Conservation (phyloP, 2,797 vertebrate genomes). For the Zalophus californianus region DNA sequence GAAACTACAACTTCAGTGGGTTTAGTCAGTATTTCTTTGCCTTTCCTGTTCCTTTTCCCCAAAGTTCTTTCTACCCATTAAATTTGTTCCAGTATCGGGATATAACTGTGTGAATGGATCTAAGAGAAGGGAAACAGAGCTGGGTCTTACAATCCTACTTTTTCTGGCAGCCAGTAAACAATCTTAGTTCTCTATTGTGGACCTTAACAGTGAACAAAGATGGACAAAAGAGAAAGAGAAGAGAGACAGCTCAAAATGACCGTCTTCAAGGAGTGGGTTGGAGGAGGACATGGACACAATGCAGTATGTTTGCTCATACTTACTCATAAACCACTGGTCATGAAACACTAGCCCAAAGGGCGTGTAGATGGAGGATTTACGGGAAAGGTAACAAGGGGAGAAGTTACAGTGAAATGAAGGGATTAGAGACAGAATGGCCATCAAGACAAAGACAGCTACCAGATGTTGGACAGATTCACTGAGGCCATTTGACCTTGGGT, state of each 20-base stretch:
- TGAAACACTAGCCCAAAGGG: not conserved
- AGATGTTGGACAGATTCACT: not conserved
- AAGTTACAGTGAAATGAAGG: not conserved
- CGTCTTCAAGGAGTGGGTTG: not conserved
- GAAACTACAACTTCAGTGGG: not conserved
- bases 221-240: not conserved
- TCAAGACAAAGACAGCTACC: not conserved
- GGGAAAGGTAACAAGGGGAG: not conserved
- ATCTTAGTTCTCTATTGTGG: not conserved
- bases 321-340: not conserved
- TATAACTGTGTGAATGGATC: not conserved
- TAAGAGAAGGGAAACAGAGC: not conserved
- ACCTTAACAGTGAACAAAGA: not conserved
- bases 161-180: not conserved
- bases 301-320: not conserved
- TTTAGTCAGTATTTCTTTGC: not conserved
- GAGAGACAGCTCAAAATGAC: not conserved
- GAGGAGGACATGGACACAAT: not conserved
- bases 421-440: not conserved
- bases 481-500: not conserved
- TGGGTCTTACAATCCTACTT: not conserved
- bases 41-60: not conserved
- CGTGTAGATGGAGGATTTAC: not conserved
- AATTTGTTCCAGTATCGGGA: not conserved
- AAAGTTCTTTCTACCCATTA: not conserved